phyloP scores from a whole-genome alignment of 2,797 vertebrate genomes.

The Zalophus californianus region DNA sequence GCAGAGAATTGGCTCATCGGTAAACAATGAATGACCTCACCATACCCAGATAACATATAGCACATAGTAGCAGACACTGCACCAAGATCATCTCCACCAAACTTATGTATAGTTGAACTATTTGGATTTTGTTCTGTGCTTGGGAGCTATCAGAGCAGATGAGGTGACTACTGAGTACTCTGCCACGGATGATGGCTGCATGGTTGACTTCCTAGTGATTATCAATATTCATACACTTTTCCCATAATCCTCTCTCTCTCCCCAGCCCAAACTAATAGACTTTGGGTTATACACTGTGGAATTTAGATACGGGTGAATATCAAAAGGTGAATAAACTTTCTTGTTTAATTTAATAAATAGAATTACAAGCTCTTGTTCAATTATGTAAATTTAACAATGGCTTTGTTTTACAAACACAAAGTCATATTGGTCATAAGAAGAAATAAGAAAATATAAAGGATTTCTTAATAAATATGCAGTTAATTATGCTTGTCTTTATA shows the following conservation, averaged over 20 bases:
- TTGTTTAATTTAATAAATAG: constrained; percentile 1
- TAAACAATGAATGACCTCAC: background rate
- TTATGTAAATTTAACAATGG: constrained; percentile 35
- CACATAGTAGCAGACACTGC: background rate
- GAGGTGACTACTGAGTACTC: background rate
- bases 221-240: background rate
- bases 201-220: background rate
- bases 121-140: background rate
- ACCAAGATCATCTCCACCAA: background rate
- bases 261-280: background rate
- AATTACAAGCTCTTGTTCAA: background rate
- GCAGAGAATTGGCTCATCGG: fast-evolving
- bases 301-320: background rate
- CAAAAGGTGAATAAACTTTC: background rate
- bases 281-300: background rate
- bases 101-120: background rate
- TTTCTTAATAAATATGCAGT: constrained; percentile 70
- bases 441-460: constrained; percentile 56
- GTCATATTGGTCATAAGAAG: background rate
- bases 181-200: background rate
- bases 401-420: constrained; percentile 65
- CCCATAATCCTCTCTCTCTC: background rate
- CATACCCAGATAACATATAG: background rate
- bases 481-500: constrained; percentile 77
- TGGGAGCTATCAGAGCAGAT: background rate